Conservation (phyloP, 2,113 vertebrate genomes). For the Zosterops japonicus region DNA sequence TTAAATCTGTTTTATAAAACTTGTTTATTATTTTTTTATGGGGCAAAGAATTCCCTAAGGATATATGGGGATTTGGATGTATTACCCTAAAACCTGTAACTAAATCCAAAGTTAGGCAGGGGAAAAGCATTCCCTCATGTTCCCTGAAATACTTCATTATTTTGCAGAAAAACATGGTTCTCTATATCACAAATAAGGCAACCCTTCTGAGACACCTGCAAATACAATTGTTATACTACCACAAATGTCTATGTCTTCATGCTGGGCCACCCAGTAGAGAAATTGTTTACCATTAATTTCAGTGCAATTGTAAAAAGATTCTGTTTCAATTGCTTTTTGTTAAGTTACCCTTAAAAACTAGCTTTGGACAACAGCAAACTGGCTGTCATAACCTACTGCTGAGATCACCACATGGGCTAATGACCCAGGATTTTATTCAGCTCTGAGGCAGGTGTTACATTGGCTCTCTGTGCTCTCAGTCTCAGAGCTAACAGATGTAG, state of each 20-base stretch:
- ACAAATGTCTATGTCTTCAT: background rate
- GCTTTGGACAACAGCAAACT: background rate
- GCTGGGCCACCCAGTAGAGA: background rate
- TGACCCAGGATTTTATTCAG: background rate
- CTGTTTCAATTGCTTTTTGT: background rate
- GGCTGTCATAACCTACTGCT: background rate
- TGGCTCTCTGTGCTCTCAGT: background rate
- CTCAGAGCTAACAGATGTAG: rapidly evolving
- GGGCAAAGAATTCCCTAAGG: background rate
- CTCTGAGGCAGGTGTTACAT: background rate
- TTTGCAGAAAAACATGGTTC: background rate
- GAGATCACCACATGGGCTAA: background rate
- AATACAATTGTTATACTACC: background rate
- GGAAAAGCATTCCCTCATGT: background rate
- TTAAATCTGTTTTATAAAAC: background rate
- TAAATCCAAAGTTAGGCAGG: background rate
- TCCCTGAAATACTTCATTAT: background rate
- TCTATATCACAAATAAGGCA: background rate
- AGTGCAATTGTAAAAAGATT: background rate
- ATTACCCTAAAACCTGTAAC: background rate
- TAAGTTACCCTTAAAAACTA: background rate
- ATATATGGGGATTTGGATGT: background rate
- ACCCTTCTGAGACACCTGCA: background rate
- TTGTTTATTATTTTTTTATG: background rate
- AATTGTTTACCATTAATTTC: background rate